A percentile compares a stretch with the other conserved stretches of the same genome.
Evolutionary conservation across 2,888 invertebrate genomes (phyloP).

Genomic region (Latheticus oryzae): DNA sequence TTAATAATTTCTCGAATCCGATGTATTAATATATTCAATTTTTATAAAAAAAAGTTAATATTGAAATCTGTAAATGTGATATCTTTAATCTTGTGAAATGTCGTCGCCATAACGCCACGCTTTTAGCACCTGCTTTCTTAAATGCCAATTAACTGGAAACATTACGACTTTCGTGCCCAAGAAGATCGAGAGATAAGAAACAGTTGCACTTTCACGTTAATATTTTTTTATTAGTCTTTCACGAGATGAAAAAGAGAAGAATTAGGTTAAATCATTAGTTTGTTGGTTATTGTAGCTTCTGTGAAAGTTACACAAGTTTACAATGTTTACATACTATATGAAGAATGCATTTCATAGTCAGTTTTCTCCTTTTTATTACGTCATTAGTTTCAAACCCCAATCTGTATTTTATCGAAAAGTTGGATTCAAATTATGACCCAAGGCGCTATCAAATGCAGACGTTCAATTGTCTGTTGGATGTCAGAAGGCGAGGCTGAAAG

Average conservation of each 20-base stretch:
- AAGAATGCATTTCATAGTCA: conserved; percentile 5
- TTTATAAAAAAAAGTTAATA: too few relatives aligned
- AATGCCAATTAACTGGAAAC: conserved; percentile 37
- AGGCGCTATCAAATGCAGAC: conserved; percentile 8
- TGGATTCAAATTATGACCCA: conserved; percentile 6
- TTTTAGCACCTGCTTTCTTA: conserved; percentile 37
- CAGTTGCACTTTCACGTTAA: conserved; percentile 40
- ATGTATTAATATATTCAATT: too few relatives aligned
- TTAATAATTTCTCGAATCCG: too few relatives aligned
- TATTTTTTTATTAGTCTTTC: conserved; percentile 11
- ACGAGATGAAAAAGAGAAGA: conserved; percentile 5
- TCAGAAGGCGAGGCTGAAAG: conserved; percentile 5
- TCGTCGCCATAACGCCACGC: conserved; percentile 13
- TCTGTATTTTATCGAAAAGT: conserved; percentile 2
- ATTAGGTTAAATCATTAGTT: conserved; percentile 19
- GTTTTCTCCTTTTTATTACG: not conserved
- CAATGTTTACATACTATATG: too few relatives aligned
- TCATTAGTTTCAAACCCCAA: conserved; percentile 1
- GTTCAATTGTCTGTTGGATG: conserved; percentile 4
- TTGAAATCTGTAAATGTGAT: too few relatives aligned
- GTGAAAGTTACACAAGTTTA: conserved; percentile 19
- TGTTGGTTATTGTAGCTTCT: conserved; percentile 5
- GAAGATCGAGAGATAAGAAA: conserved; percentile 34
- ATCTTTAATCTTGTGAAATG: too few relatives aligned
- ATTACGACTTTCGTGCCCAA: conserved; percentile 17